phyloP scores from a whole-genome alignment of 2,797 vertebrate genomes.

The Anas capensis region DNA sequence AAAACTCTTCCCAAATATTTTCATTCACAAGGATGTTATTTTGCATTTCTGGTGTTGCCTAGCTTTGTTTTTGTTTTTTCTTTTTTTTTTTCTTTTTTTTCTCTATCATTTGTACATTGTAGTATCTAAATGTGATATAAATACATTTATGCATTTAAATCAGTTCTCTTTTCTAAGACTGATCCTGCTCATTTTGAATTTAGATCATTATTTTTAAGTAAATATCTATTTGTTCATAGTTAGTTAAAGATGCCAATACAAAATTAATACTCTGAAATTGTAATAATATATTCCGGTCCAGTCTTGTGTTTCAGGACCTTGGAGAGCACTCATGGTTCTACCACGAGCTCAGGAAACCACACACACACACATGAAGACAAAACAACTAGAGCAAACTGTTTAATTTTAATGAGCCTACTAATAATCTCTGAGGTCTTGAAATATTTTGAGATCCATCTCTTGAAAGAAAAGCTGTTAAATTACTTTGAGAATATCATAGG shows the following conservation, averaged over 20 bases:
- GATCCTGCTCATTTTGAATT: background rate
- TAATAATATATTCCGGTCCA: background rate
- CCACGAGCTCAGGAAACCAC: fast-evolving
- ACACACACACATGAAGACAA: background rate
- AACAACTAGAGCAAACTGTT: fast-evolving
- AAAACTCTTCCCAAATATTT: constrained; percentile 40
- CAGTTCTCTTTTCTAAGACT: constrained; percentile 46
- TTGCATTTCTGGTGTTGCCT: constrained; percentile 50
- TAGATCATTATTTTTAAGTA: constrained; percentile 54
- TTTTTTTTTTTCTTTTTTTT: background rate
- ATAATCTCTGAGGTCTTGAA: background rate
- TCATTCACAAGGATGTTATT: background rate
- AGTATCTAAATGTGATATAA: constrained; percentile 49
- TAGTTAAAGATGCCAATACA: constrained; percentile 47
- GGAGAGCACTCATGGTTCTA: constrained; percentile 68
- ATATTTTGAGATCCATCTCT: background rate
- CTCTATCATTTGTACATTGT: background rate
- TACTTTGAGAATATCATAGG: background rate
- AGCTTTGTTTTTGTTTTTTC: background rate
- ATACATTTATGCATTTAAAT: constrained; percentile 51
- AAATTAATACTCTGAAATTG: constrained; percentile 38
- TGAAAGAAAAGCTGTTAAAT: background rate
- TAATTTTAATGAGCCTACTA: background rate
- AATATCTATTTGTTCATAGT: constrained; percentile 24
- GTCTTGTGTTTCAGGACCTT: constrained; percentile 75